phyloP scores from a whole-genome alignment of 2,797 vertebrate species.

The Dipus sagitta region DNA sequence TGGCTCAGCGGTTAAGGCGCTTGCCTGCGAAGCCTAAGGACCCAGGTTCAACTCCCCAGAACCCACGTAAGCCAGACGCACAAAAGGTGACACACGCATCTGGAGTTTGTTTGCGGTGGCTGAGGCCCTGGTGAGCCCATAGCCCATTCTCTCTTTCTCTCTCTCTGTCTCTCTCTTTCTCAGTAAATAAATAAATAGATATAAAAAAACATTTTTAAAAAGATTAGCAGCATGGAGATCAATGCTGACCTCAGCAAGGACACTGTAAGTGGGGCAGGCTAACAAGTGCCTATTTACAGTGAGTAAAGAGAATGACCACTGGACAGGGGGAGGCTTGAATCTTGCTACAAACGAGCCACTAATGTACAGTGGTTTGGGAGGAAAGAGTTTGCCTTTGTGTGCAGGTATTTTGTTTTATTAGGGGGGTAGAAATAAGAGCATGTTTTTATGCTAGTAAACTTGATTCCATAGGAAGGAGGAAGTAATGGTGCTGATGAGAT shows the following conservation, averaged over 20 bases:
- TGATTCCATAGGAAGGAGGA: background rate
- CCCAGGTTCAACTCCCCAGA: too few relatives aligned
- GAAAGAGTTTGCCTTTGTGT: conserved; percentile 41
- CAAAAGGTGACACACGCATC: too few relatives aligned
- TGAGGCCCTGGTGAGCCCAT: too few relatives aligned
- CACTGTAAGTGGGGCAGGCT: too few relatives aligned
- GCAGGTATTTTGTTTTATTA: conserved; percentile 3
- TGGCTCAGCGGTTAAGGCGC: too few relatives aligned
- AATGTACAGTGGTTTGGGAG: background rate
- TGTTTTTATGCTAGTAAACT: background rate
- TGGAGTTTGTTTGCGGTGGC: too few relatives aligned
- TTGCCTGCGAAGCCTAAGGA: too few relatives aligned
- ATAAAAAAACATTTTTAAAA: too few relatives aligned
- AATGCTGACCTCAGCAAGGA: background rate
- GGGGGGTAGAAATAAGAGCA: background rate
- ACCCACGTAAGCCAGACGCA: too few relatives aligned
- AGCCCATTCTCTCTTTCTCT: too few relatives aligned
- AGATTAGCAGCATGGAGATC: background rate
- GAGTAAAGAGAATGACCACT: background rate
- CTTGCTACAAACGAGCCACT: background rate
- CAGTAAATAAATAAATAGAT: too few relatives aligned
- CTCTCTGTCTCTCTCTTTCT: too few relatives aligned
- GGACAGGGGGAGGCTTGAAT: background rate
- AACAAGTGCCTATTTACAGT: background rate
- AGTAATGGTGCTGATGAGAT: background rate